Percentiles rank a stretch among this genome's conserved stretches.
phyloP scores from a whole-genome alignment of 1,140 invertebrate genomes.

The Drosophila willistoni region DNA sequence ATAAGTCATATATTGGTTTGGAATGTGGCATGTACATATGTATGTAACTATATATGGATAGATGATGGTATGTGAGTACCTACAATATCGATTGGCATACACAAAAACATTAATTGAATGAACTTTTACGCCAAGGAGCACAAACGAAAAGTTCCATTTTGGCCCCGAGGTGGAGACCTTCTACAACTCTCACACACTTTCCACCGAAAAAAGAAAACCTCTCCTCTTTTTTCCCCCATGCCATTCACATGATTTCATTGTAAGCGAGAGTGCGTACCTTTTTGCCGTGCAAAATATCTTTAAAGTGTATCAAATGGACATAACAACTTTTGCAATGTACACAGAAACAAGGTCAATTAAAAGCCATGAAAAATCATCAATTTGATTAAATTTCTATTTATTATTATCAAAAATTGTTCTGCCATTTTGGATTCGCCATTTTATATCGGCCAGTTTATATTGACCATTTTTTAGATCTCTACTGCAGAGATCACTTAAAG shows the following conservation, averaged over 20 bases:
- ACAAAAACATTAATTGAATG: constrained; percentile 61
- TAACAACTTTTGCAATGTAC: background rate
- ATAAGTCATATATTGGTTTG: background rate
- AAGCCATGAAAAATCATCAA: too few relatives aligned
- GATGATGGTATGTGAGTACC: background rate
- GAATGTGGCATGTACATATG: background rate
- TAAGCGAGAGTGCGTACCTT: constrained; percentile 11
- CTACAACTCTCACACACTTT: background rate
- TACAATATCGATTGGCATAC: constrained; percentile 41
- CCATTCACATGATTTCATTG: background rate
- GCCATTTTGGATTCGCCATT: too few relatives aligned
- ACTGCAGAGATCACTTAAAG: too few relatives aligned
- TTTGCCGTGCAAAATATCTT: background rate
- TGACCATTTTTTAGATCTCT: too few relatives aligned
- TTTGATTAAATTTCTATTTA: too few relatives aligned
- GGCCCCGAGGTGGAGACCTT: constrained; percentile 8
- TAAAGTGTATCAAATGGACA: background rate
- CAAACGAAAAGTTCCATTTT: constrained; percentile 36
- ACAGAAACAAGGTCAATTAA: too few relatives aligned
- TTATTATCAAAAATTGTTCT: background rate
- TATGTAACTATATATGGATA: background rate
- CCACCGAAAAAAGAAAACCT: too few relatives aligned
- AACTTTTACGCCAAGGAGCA: constrained; percentile 44
- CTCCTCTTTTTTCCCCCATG: background rate
- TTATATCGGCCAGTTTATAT: too few relatives aligned